Percentiles rank a stretch among this genome's conserved stretches.
These are phyloP conservation scores for Xylota sylvarum DNA, from an alignment of 2,888 invertebrate species.

Conservation along the genomic window DNA sequence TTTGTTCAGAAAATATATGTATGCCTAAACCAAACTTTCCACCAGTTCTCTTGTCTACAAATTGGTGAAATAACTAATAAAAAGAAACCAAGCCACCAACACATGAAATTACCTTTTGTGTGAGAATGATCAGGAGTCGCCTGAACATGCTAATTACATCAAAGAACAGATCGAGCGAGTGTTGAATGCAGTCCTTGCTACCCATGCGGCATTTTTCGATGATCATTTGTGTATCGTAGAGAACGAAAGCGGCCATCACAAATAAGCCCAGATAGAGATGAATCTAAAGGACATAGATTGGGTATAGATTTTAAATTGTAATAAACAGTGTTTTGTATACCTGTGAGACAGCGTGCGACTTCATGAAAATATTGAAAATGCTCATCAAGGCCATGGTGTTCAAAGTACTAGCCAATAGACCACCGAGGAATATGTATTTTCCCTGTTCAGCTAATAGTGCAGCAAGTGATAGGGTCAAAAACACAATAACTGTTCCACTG, in stretches of 20 bases:
- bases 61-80: conserved; percentile 30
- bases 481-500: conserved; percentile 93
- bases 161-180: conserved; percentile 96
- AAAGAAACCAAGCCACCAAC: neutral
- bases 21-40: conserved; percentile 19
- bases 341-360: conserved; percentile 91
- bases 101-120: conserved; percentile 90
- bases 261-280: conserved; percentile 95
- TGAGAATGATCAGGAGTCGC: conserved; percentile 94
- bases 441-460: conserved; percentile 95
- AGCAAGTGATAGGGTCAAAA: conserved; percentile 95
- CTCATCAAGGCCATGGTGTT: conserved; percentile 92
- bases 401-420: conserved; percentile 93
- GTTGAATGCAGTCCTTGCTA: conserved; percentile 96
- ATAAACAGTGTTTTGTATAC: conserved; percentile 84
- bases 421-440: conserved; percentile 95
- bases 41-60: conserved; percentile 71
- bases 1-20: conserved; percentile 26
- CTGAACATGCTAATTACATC: conserved; percentile 98
- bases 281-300: conserved; percentile 85
- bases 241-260: conserved; percentile 97
- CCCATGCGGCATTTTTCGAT: conserved; percentile 96
- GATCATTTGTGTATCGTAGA: conserved; percentile 99
- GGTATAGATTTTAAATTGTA: neutral
- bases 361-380: conserved; percentile 94